Conservation (phyloP, 2,113 vertebrate species). For the Pleuronectes platessa region DNA sequence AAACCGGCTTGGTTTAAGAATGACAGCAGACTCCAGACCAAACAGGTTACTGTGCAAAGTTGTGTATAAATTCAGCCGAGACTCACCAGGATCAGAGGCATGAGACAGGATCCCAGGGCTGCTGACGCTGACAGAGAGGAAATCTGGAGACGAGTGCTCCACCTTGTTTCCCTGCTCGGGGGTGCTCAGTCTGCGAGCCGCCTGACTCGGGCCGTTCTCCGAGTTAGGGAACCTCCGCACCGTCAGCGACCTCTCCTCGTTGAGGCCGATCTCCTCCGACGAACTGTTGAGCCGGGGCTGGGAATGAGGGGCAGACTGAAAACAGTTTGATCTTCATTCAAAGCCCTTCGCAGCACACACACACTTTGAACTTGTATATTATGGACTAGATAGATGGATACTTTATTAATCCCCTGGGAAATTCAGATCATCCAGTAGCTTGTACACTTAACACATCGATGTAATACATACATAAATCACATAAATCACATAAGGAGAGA, state of each 20-base stretch:
- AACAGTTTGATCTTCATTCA: neutral
- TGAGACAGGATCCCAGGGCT: slow-evolving; percentile 85
- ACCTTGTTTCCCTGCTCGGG: slow-evolving; percentile 85
- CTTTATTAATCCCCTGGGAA: no score
- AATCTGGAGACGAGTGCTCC: slow-evolving; percentile 79
- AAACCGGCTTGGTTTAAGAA: neutral
- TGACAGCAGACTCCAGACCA: neutral
- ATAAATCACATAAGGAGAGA: no score
- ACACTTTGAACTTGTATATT: no score
- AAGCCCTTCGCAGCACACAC: neutral
- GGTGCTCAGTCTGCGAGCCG: slow-evolving; percentile 88
- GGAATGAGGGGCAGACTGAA: neutral
- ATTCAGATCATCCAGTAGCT: no score
- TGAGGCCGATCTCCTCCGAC: slow-evolving; percentile 87
- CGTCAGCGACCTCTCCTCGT: slow-evolving; percentile 88
- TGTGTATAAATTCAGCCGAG: neutral
- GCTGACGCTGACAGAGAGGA: slow-evolving; percentile 87
- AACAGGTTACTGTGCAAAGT: neutral
- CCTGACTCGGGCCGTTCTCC: slow-evolving; percentile 82
- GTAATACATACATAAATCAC: no score
- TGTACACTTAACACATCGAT: no score
- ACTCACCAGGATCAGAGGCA: slow-evolving; percentile 76
- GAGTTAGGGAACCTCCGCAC: slow-evolving; percentile 88
- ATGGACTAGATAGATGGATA: no score
- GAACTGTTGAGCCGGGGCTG: slow-evolving; percentile 89